Conservation (phyloP, 2,888 invertebrate genomes). For the Nycteola revayana region DNA sequence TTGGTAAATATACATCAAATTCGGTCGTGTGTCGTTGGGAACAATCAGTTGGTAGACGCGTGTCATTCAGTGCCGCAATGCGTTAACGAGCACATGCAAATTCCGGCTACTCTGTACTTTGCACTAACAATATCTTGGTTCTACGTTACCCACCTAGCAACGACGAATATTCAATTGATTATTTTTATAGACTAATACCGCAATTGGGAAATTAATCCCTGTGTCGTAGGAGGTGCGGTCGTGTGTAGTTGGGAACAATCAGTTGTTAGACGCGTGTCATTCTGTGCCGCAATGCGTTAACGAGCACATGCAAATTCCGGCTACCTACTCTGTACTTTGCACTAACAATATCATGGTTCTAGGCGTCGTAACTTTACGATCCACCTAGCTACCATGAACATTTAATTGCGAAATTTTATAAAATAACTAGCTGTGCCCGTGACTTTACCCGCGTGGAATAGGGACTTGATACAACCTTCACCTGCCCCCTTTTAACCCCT, state of each 20-base stretch:
- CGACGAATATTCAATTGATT: constrained; percentile 37
- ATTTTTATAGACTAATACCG: too few relatives aligned
- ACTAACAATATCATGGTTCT: constrained; percentile 67
- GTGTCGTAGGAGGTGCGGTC: too few relatives aligned
- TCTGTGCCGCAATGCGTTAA: constrained; percentile 72
- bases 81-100: constrained; percentile 81
- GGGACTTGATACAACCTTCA: too few relatives aligned
- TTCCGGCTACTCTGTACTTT: constrained; percentile 47
- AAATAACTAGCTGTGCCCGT: too few relatives aligned
- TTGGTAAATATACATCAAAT: constrained; percentile 42
- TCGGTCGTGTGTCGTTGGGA: constrained; percentile 38
- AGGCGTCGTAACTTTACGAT: too few relatives aligned
- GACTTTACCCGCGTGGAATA: too few relatives aligned
- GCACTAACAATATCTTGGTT: constrained; percentile 68
- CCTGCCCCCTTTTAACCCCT: too few relatives aligned
- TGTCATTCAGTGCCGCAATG: constrained; percentile 68
- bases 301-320: constrained; percentile 77
- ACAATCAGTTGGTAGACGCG: constrained; percentile 65
- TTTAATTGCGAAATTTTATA: too few relatives aligned
- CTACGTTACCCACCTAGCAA: constrained; percentile 34
- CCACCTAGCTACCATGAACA: constrained; percentile 40
- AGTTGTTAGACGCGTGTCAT: constrained; percentile 64
- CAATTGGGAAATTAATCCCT: too few relatives aligned
- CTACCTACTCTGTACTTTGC: constrained; percentile 45
- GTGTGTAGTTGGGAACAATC: constrained; percentile 53